Base-by-base conservation (phyloP, 1,140 invertebrate species). In the Zaprionus gabonicus region DNA sequence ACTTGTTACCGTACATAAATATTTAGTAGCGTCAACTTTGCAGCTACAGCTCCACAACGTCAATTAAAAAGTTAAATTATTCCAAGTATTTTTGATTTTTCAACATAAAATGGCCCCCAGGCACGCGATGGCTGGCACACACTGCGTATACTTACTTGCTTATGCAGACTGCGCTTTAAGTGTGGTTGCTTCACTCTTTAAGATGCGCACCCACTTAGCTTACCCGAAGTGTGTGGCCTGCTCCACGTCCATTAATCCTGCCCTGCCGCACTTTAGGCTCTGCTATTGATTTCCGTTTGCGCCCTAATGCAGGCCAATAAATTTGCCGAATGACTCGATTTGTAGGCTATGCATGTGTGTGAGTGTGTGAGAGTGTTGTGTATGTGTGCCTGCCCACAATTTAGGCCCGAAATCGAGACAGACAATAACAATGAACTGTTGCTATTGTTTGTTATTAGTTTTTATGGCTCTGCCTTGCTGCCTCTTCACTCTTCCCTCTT, bases 401-500 rank as follows among this genome's bases (percentile, higher is more conserved):
- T 46, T 46, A 46, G 41, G 73, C 13, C 77, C 3, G 28, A 17
- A 34, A 27, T 10, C 15, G 28, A 70, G 63, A 57, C 57, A 51
- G 65, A 59, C 51, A 70, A 69, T 70, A 69, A 64, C 88, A 90
- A 90, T 90, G 85, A 90, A 90, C 85, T 90, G 85, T 90, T 90
- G 86, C 85, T 85, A 90, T 90, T 85, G 85, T 85, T 85, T 77
- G 85, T 80, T 90, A 85, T 90, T 90, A 82, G 85, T 90, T 90
- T 90, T 85, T 90, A 90, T 90, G 82, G 79, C 70, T 81, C 65
- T 46, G 53, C 62, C 38, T 65, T 49, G 25, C 62, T 65, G 59
- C 49, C 70, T 17, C 41, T 17, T 38, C 62, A 57, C 60, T 63
- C 53, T 31, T 28, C 1, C 28, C 28, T 28, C 28, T 7, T 0